Conservation (phyloP, 2,888 invertebrate genomes). For the Elaeidobius kamerunicus region DNA sequence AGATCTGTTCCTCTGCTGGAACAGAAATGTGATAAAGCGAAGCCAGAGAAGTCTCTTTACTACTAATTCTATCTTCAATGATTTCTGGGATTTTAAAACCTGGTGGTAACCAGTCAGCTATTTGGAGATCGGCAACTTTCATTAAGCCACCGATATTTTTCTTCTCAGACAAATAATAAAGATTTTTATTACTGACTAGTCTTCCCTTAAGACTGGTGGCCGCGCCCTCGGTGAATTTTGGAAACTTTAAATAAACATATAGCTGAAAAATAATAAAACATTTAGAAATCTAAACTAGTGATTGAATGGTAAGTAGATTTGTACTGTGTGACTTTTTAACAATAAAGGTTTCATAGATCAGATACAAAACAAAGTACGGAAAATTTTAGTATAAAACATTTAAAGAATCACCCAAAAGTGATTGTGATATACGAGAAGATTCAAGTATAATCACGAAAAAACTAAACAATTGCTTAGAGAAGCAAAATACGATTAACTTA, state of each 20-base stretch:
- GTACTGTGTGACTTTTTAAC: too few relatives aligned
- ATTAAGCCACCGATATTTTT: conserved; percentile 59
- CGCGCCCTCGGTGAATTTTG: conserved; percentile 71
- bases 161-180: conserved; percentile 68
- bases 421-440: too few relatives aligned
- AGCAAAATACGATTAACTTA: too few relatives aligned
- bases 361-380: too few relatives aligned
- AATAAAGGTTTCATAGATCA: too few relatives aligned
- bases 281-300: too few relatives aligned
- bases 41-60: conserved; percentile 47
- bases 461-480: too few relatives aligned
- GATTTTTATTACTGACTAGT: conserved; percentile 80
- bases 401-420: too few relatives aligned
- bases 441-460: too few relatives aligned
- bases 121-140: conserved; percentile 64
- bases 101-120: conserved; percentile 78
- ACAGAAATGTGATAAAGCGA: conserved; percentile 53
- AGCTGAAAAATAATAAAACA: conserved; percentile 41
- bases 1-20: conserved; percentile 47
- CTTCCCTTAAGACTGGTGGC: conserved; percentile 69
- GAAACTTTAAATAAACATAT: conserved; percentile 68
- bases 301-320: too few relatives aligned
- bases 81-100: conserved; percentile 61
- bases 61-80: conserved; percentile 49
- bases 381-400: too few relatives aligned